These are phyloP conservation scores for Drosophila mulleri DNA, from an alignment of 2,888 invertebrate species.

Conservation along the genomic window DNA sequence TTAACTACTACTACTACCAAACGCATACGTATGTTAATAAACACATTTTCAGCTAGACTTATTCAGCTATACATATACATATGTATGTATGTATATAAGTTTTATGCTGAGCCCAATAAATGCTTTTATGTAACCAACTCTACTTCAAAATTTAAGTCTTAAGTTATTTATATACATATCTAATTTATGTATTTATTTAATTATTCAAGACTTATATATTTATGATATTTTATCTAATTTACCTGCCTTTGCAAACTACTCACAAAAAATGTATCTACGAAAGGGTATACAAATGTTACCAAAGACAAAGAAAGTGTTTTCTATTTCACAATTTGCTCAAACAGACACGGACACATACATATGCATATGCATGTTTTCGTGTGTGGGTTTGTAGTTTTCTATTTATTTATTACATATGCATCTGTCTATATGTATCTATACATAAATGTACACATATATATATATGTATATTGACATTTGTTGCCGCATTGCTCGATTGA, in stretches of 20 bases:
- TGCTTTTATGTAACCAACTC: no score
- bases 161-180: neutral
- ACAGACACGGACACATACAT: neutral
- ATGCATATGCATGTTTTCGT: neutral
- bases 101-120: no score
- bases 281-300: slow-evolving; percentile 24
- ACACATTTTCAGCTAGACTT: no score
- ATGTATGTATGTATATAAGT: no score
- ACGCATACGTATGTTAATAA: no score
- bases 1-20: neutral
- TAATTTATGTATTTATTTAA: no score
- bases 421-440: neutral
- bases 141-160: no score
- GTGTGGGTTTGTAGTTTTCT: neutral
- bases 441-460: no score
- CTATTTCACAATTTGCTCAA: slow-evolving; percentile 7
- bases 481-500: slow-evolving; percentile 30
- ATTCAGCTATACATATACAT: no score
- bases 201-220: neutral
- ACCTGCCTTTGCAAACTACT: neutral
- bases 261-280: no score
- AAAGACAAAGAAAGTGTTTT: neutral
- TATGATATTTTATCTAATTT: neutral
- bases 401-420: slow-evolving; percentile 10
- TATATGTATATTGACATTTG: slow-evolving; percentile 21